Evolutionary conservation across 2,113 vertebrate species (phyloP).

Genomic region (Canis aureus): DNA sequence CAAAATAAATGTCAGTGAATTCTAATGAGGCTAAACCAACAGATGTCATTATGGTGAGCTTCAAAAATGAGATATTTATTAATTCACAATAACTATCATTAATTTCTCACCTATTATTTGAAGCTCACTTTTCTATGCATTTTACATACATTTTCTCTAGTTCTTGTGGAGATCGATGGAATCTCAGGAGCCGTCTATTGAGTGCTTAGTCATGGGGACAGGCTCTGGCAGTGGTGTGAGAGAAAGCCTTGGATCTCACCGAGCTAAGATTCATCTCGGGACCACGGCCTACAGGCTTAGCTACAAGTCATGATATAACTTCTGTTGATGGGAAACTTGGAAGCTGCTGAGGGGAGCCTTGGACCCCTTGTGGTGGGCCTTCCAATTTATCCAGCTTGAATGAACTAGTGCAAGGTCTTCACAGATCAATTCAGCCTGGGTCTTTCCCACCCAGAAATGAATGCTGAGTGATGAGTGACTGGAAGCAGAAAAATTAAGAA

Average conservation of each 20-base stretch:
- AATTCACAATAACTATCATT: not conserved
- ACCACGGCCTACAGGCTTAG: not conserved
- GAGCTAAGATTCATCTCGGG: not conserved
- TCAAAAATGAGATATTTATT: constrained; percentile 1
- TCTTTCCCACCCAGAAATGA: not conserved
- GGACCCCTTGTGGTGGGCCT: not conserved
- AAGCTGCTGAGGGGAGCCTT: not conserved
- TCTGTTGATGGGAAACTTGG: not conserved
- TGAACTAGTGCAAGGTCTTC: not conserved
- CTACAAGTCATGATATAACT: not conserved
- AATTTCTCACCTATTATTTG: not conserved
- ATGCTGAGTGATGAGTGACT: not conserved
- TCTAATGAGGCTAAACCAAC: not conserved
- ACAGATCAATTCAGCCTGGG: not conserved
- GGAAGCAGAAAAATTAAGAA: not conserved
- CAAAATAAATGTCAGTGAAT: not conserved
- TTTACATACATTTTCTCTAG: not conserved
- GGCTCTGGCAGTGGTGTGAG: not conserved
- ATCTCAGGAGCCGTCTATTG: not conserved
- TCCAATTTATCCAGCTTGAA: not conserved
- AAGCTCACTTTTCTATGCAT: not conserved
- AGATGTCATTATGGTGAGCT: not conserved
- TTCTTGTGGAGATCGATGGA: not conserved
- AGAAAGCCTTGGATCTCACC: not conserved
- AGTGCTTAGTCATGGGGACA: not conserved